phyloP scores from a whole-genome alignment of 2,888 invertebrate species.

The Eristalinus sepulchralis region DNA sequence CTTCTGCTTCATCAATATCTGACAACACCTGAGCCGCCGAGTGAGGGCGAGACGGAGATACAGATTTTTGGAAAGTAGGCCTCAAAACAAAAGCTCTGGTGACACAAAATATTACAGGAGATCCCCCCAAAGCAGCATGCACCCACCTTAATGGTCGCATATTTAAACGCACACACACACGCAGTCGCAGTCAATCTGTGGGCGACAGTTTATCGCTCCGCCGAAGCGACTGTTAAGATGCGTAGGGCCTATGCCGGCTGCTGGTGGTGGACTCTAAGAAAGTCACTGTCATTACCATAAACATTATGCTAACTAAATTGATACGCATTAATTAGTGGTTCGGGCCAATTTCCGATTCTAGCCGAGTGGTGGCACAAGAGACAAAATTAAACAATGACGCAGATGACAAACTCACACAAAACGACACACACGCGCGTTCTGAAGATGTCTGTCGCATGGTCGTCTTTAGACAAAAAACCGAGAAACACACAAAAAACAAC shows the following conservation, averaged over 20 bases:
- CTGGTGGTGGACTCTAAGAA: constrained; percentile 31
- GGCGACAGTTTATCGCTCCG: constrained; percentile 35
- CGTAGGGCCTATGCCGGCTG: constrained; percentile 30
- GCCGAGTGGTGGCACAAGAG: constrained; percentile 20
- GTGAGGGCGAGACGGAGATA: background rate
- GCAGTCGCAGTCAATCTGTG: constrained; percentile 23
- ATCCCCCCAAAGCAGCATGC: constrained; percentile 21
- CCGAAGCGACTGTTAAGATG: background rate
- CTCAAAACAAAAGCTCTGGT: constrained; percentile 49
- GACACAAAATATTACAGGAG: constrained; percentile 50
- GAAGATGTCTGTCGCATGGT: constrained; percentile 16
- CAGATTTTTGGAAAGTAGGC: constrained; percentile 48
- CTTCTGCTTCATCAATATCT: constrained; percentile 50
- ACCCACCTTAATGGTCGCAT: constrained; percentile 41
- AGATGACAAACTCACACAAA: constrained; percentile 41
- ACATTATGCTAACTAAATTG: constrained; percentile 62
- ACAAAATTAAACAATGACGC: constrained; percentile 66
- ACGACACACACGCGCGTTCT: background rate
- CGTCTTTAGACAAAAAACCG: constrained; percentile 35
- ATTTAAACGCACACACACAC: constrained; percentile 14
- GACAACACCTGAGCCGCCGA: constrained; percentile 24
- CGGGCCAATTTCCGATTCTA: constrained; percentile 60
- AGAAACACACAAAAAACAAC: background rate
- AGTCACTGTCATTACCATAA: constrained; percentile 29
- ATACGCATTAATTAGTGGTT: constrained; percentile 60